These are phyloP conservation scores for Stigmatopora argus DNA, from an alignment of 2,113 vertebrate genomes.

Conservation along the genomic window DNA sequence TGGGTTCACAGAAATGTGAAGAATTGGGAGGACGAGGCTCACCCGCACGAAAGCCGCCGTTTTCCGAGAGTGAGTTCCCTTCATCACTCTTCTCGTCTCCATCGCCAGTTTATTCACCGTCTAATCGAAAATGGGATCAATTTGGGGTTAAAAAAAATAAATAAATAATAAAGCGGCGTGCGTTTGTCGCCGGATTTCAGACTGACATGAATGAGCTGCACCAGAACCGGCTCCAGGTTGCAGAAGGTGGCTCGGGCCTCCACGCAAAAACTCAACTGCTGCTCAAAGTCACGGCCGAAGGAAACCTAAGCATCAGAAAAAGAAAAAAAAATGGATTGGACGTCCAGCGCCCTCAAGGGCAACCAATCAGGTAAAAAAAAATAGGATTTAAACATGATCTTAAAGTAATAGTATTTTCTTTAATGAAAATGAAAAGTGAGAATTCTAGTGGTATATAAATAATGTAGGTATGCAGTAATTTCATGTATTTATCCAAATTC, in stretches of 20 bases:
- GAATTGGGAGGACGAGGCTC: constrained; percentile 15
- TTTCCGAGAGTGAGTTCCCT: constrained; percentile 91
- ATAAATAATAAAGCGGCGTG: neutral
- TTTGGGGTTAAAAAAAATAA: neutral
- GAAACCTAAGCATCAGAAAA: constrained; percentile 79
- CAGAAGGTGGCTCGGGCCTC: constrained; percentile 92
- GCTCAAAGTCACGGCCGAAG: constrained; percentile 95
- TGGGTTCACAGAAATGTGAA: neutral
- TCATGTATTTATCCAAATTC: no score
- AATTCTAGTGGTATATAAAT: no score
- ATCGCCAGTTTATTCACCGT: constrained; percentile 92
- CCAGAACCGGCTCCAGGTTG: constrained; percentile 89
- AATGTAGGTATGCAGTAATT: no score
- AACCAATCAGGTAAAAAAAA: no score
- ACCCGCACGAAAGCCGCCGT: constrained; percentile 95
- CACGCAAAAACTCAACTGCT: constrained; percentile 96
- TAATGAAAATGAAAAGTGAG: no score
- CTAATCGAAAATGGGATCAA: constrained; percentile 53
- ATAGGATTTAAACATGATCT: no score
- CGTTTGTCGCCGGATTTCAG: neutral
- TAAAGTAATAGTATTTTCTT: no score
- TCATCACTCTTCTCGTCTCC: constrained; percentile 93
- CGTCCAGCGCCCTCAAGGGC: no score
- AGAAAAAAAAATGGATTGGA: neutral
- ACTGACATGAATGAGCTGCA: constrained; percentile 93